Percentiles rank a stretch among this genome's conserved stretches.
These are phyloP conservation scores for Drosophila leonis DNA, from an alignment of 2,888 invertebrate species.

Conservation along the genomic window DNA sequence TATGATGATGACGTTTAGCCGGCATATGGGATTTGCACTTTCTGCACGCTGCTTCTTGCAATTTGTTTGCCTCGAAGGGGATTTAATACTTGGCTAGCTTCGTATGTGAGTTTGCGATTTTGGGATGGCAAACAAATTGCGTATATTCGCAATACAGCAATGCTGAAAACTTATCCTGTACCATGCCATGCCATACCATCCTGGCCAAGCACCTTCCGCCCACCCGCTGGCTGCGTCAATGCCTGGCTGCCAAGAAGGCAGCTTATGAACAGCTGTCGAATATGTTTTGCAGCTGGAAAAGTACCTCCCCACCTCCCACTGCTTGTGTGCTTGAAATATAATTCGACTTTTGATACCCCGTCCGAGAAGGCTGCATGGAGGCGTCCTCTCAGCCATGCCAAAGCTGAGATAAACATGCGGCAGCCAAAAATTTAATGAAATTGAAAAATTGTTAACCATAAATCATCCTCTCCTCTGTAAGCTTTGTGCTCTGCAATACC, in stretches of 20 bases:
- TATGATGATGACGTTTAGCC: conserved; percentile 19
- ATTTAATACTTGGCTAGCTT: conserved; percentile 43
- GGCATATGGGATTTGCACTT: conserved; percentile 7
- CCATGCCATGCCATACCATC: no score
- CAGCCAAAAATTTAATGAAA: background rate
- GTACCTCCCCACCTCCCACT: background rate
- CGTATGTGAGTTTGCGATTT: conserved; percentile 41
- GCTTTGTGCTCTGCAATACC: background rate
- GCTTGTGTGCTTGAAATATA: conserved; percentile 29
- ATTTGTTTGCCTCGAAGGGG: conserved; percentile 8
- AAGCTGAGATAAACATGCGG: conserved; percentile 8
- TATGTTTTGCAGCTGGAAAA: conserved; percentile 35
- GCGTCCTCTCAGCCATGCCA: conserved; percentile 10
- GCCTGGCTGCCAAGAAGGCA: conserved; percentile 16
- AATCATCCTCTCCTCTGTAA: background rate
- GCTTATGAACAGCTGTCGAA: conserved; percentile 56
- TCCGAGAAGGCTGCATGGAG: conserved; percentile 3
- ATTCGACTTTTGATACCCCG: conserved; percentile 46
- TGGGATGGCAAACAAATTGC: conserved; percentile 57
- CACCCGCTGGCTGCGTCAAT: background rate
- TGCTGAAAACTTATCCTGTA: conserved; percentile 21
- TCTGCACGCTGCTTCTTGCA: background rate
- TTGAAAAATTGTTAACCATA: background rate
- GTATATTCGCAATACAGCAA: conserved; percentile 44
- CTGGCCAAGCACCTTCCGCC: conserved; percentile 8